A percentile compares a stretch with the other conserved stretches of the same genome.
Conservation (phyloP, 2,888 invertebrate genomes). For the Nomada lathburiana region DNA sequence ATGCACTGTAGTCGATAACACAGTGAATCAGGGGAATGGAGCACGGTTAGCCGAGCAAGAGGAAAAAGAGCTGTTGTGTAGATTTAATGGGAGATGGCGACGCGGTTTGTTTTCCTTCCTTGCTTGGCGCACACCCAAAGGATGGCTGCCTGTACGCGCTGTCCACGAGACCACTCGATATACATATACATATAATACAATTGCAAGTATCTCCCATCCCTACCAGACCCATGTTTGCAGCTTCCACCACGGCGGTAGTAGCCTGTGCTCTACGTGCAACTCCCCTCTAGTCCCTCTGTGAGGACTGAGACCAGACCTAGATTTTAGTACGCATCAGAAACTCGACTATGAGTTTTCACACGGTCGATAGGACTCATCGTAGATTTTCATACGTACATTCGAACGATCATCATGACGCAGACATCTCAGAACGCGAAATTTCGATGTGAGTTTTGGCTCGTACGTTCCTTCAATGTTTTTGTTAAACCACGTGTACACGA, state of each 20-base stretch:
- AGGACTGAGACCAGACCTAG: constrained; percentile 77
- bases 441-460: constrained; percentile 75
- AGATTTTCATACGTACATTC: constrained; percentile 8
- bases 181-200: constrained; percentile 4
- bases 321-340: constrained; percentile 79
- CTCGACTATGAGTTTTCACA: constrained; percentile 74
- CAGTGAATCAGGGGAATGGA: constrained; percentile 38
- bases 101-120: constrained; percentile 68
- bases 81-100: constrained; percentile 70
- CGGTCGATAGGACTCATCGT: constrained; percentile 31
- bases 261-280: constrained; percentile 28
- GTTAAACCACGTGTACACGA: constrained; percentile 9
- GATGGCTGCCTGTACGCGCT: constrained; percentile 32
- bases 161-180: constrained; percentile 5
- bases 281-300: constrained; percentile 52
- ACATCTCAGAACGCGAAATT: constrained; percentile 76
- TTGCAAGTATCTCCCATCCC: constrained; percentile 46
- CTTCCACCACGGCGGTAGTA: constrained; percentile 59
- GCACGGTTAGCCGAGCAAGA: constrained; percentile 29
- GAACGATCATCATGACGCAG: constrained; percentile 71
- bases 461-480: not conserved
- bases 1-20: constrained; percentile 61
- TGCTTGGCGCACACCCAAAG: constrained; percentile 48
- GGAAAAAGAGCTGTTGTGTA: constrained; percentile 61
- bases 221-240: constrained; percentile 61